Evolutionary conservation across 2,113 vertebrate species (phyloP), one percentile per base, ranked within the genome.

Genomic region (Argyrosomus japonicus): DNA sequence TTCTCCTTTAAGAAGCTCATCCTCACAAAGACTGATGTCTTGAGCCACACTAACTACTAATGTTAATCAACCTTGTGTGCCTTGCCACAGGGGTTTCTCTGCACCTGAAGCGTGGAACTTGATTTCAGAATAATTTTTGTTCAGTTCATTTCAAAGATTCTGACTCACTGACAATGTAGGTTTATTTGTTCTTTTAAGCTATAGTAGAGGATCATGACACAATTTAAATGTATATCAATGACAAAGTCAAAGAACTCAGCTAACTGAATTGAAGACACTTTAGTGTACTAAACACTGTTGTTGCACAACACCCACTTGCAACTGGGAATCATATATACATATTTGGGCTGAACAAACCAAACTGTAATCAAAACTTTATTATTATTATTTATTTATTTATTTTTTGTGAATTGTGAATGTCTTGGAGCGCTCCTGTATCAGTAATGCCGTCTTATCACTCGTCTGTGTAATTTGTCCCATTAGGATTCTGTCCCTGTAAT

Each of bases 381-480:
- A 32, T 32, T 32, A 6, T 32, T 5, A 32, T 32, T 6, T 32
- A 32, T 29, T 29, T 29, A 29, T 29, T 29, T 3, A 29, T 36
- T 36, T 36, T 36, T 36, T 36, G 32, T 36, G 32, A 36, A 36
- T 36, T 8, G 32, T 7, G 32, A 36, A 36, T 27, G 74, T 62
- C 23, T 81, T 45, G 57, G n/a, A 77, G 45, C 7, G 2, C 15
- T 72, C 12, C 48, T 10, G 79, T 77, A 79, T 79, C 79, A 80
- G 45, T 18, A n/a, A n/a, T 17, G 56, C 57, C 36, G 21, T 40
- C 75, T 85, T 75, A 87, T 85, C 82, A 10, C 67, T 45, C 4
- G 62, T 65, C 75, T 82, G 72, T 77, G 71, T 82, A 82, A 76
- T 90, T 81, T 79, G 67, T 83, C 84, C 68, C 79, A 76, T 90